Evolutionary conservation across 2,797 vertebrate species (phyloP).

Genomic region (Trichosurus vulpecula): DNA sequence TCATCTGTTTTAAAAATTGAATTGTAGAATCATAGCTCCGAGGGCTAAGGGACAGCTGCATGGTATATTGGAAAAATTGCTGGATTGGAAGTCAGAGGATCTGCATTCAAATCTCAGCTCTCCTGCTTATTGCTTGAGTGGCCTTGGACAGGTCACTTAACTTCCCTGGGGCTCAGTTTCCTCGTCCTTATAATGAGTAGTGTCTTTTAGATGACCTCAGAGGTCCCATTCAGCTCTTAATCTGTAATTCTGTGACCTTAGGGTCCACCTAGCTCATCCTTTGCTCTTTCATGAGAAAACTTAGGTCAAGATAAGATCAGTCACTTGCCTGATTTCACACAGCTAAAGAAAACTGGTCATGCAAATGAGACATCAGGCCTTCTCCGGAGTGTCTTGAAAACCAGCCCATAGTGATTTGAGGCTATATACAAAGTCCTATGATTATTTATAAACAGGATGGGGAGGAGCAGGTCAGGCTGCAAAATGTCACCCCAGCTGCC

Average conservation of each 20-base stretch:
- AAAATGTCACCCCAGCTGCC: neutral
- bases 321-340: neutral
- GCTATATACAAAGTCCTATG: neutral
- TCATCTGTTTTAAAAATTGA: neutral
- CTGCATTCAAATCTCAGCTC: neutral
- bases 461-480: neutral
- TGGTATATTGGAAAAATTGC: neutral
- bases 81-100: neutral
- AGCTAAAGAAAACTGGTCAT: neutral
- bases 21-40: neutral
- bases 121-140: neutral
- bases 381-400: neutral
- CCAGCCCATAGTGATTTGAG: neutral
- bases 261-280: neutral
- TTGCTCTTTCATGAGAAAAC: neutral
- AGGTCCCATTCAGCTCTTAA: neutral
- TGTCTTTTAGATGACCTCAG: neutral
- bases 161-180: neutral
- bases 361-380: conserved; percentile 21
- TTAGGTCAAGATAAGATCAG: neutral
- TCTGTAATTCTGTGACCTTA: neutral
- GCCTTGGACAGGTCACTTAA: neutral
- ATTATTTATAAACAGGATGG: neutral
- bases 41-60: neutral
- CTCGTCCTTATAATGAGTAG: neutral